Percentiles rank a stretch among this genome's conserved stretches.
Evolutionary conservation across 1,140 invertebrate genomes (phyloP).

Genomic region (Chymomyza costata): DNA sequence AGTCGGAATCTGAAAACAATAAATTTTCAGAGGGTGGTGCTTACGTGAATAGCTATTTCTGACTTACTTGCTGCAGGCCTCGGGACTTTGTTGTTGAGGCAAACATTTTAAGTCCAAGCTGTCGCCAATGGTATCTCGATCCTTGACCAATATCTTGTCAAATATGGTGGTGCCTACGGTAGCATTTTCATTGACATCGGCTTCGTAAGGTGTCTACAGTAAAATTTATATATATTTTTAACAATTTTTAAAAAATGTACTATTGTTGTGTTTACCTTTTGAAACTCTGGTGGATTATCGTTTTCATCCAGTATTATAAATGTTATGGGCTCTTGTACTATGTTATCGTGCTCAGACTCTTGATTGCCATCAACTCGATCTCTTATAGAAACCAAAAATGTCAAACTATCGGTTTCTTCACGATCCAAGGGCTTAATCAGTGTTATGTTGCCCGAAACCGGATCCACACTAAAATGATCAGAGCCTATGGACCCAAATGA

Average conservation of each 20-base stretch:
- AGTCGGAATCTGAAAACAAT: conserved; percentile 79
- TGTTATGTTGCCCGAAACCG: conserved; percentile 85
- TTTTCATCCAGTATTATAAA: conserved; percentile 92
- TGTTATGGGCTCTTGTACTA: conserved; percentile 85
- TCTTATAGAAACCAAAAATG: conserved; percentile 60
- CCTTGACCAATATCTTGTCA: conserved; percentile 83
- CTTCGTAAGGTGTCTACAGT: conserved; percentile 84
- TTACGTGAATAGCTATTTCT: no score
- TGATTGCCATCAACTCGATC: conserved; percentile 82
- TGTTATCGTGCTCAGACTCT: conserved; percentile 82
- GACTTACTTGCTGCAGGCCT: conserved; percentile 66
- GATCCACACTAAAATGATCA: conserved; percentile 86
- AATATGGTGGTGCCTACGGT: conserved; percentile 84
- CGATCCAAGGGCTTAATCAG: conserved; percentile 86
- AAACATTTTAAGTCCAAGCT: conserved; percentile 85
- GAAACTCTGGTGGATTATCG: conserved; percentile 89
- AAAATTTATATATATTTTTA: no score
- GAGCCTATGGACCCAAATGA: conserved; percentile 87
- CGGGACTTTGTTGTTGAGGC: conserved; percentile 60
- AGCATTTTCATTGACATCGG: conserved; percentile 86
- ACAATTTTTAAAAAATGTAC: neutral
- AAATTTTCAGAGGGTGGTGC: no score
- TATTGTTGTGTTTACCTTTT: conserved; percentile 78
- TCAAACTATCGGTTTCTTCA: conserved; percentile 80
- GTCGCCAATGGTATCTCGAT: conserved; percentile 87